These are phyloP conservation scores for Threskiornis aethiopicus DNA, from an alignment of 2,797 vertebrate genomes.

Conservation along the genomic window DNA sequence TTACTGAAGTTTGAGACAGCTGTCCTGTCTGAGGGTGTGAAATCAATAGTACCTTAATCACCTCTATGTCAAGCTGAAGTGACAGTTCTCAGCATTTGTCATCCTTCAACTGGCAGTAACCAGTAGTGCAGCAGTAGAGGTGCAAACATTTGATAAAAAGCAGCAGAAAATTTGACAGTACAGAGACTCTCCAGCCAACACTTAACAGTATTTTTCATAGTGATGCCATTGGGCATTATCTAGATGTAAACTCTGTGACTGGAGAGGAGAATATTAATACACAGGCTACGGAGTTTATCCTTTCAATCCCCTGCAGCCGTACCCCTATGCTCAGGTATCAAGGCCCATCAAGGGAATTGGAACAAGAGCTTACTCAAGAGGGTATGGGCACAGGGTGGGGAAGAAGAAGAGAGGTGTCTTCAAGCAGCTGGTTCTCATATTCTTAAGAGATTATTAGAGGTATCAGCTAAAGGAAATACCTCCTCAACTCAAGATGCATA, in stretches of 20 bases:
- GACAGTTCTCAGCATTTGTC: neutral
- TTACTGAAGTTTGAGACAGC: neutral
- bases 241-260: neutral
- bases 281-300: neutral
- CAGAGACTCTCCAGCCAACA: neutral
- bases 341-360: neutral
- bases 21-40: neutral
- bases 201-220: neutral
- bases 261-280: neutral
- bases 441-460: neutral
- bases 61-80: neutral
- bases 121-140: neutral
- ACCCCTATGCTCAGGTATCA: neutral
- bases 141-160: neutral
- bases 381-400: neutral
- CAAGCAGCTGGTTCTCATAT: neutral
- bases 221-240: neutral
- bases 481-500: neutral
- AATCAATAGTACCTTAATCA: neutral
- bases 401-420: neutral
- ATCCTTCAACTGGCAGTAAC: neutral
- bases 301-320: neutral
- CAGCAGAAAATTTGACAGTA: neutral
- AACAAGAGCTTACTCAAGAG: neutral
- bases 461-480: conserved; percentile 42